Evolutionary conservation across 2,113 vertebrate genomes (phyloP).

Genomic region (Chlamydotis undulata): DNA sequence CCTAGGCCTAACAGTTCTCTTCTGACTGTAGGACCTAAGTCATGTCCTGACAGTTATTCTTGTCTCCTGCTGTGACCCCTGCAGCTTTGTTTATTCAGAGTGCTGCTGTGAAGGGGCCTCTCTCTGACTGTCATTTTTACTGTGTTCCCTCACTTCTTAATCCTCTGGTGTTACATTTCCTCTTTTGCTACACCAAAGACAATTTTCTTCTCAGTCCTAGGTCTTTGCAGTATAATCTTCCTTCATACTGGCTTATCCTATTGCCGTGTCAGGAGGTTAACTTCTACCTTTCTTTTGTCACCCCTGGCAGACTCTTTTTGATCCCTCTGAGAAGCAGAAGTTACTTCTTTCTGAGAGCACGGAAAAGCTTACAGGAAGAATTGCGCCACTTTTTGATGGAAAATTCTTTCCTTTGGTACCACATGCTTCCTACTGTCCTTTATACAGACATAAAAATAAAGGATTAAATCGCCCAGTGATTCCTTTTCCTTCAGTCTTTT

Average conservation of each 20-base stretch:
- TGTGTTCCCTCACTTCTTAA: background rate
- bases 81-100: slow-evolving; percentile 15
- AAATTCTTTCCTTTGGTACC: slow-evolving; percentile 38
- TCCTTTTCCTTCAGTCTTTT: slow-evolving; percentile 31
- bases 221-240: slow-evolving; percentile 10
- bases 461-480: slow-evolving; percentile 40
- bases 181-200: slow-evolving; percentile 25
- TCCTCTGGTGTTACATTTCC: background rate
- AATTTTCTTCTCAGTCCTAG: slow-evolving; percentile 3
- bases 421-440: slow-evolving; percentile 36
- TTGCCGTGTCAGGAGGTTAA: slow-evolving; percentile 55
- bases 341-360: slow-evolving; percentile 26
- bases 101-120: background rate
- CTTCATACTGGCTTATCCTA: slow-evolving; percentile 9
- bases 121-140: background rate
- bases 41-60: background rate
- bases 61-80: background rate
- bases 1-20: background rate
- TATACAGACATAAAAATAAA: slow-evolving; percentile 34
- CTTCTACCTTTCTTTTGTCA: slow-evolving; percentile 39
- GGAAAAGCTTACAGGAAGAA: slow-evolving; percentile 15
- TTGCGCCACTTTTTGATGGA: background rate
- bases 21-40: background rate
- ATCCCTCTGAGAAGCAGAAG: slow-evolving; percentile 24
- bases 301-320: slow-evolving; percentile 19